A percentile compares a stretch with the other conserved stretches of the same genome.
phyloP scores from a whole-genome alignment of 2,113 vertebrate species.

The Coracopsis vasa region DNA sequence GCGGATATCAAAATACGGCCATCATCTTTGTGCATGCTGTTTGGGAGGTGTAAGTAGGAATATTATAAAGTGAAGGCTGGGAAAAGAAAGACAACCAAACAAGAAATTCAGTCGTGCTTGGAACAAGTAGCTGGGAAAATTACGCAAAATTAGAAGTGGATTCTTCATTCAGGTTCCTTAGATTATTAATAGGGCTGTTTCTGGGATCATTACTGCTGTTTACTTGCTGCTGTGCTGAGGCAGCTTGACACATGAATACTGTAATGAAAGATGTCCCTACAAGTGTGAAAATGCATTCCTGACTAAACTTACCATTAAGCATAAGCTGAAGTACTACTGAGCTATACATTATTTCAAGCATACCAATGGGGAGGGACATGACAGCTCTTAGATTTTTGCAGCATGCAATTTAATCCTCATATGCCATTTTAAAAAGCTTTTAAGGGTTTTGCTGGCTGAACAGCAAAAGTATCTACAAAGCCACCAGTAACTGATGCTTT shows the following conservation, averaged over 20 bases:
- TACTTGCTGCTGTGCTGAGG: neutral
- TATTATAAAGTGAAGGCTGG: neutral
- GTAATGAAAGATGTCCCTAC: neutral
- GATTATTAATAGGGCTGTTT: neutral
- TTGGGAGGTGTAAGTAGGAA: neutral
- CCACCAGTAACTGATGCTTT: neutral
- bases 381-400: neutral
- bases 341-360: neutral
- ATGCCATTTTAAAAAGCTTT: neutral
- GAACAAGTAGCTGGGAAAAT: neutral
- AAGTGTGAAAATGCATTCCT: neutral
- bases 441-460: neutral
- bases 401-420: neutral
- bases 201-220: neutral
- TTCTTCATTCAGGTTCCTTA: neutral
- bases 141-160: neutral
- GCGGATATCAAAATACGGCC: neutral
- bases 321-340: neutral
- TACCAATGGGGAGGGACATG: neutral
- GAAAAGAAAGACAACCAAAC: fast-evolving
- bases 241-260: neutral
- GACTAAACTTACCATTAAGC: neutral
- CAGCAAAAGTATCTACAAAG: neutral
- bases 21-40: neutral
- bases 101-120: neutral